These are phyloP conservation scores for Sphyrna mokarran DNA, from an alignment of 2,113 vertebrate genomes.

Conservation along the genomic window DNA sequence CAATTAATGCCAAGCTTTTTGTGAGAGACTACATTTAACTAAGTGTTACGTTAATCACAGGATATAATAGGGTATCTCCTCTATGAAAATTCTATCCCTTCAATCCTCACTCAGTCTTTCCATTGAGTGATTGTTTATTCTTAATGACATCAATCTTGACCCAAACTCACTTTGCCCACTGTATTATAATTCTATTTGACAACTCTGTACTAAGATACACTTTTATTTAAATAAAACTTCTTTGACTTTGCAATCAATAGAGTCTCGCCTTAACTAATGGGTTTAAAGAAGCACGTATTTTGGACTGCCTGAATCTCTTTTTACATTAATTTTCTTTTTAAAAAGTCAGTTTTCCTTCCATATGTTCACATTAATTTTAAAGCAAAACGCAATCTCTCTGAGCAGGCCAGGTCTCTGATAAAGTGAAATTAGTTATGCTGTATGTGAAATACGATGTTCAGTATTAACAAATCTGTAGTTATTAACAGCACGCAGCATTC, in stretches of 20 bases:
- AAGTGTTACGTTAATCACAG: neutral
- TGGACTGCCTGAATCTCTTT: neutral
- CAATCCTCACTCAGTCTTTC: neutral
- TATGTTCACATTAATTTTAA: neutral
- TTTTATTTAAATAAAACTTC: too few species aligned
- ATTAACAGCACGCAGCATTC: neutral
- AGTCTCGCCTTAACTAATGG: too few species aligned
- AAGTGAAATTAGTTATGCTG: neutral
- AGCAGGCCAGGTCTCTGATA: neutral
- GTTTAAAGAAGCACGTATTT: neutral
- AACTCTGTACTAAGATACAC: too few species aligned
- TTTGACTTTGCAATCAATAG: too few species aligned
- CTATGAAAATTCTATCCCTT: neutral
- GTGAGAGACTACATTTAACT: neutral
- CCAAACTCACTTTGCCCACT: neutral
- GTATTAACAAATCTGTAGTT: neutral
- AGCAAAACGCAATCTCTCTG: neutral
- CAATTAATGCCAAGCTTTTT: neutral
- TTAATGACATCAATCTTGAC: neutral
- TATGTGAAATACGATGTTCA: neutral
- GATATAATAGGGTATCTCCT: neutral
- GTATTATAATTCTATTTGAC: too few species aligned
- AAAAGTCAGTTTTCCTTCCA: neutral
- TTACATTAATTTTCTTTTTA: neutral
- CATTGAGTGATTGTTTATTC: neutral